Base-by-base conservation (phyloP, 1,140 invertebrate species). In the Bilobella aurantiaca region DNA sequence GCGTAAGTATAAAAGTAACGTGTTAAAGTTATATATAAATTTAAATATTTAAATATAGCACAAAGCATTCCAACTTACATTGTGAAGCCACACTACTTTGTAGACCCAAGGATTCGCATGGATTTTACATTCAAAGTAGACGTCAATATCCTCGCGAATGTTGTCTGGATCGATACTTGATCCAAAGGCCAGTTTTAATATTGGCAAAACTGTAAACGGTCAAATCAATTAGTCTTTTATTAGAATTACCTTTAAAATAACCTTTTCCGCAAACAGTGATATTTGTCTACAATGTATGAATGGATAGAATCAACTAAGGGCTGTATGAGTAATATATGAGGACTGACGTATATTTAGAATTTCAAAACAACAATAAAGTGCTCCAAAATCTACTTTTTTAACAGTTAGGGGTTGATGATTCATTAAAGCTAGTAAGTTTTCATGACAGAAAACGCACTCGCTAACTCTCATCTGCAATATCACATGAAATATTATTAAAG, bases 71-170 rank as follows among this genome's bases (percentile, higher is more conserved):
- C 47, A 65, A 89, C 88, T 90, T 81, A 93, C 91, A 77, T 93
- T 91, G 78, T 93, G 91, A 75, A 89, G 89, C 90, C 90, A 93
- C 46, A 89, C 81, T 69, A 93, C 87, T 85, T 91, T 91, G 76
- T 91, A 90, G 73, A 88, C 86, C 53, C 81, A 80, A 5, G 90
- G 90, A 81, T 93, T 93, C 64, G 90, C 86, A 74, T 86, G 83
- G 65, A 93, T 86, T 75, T 87, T 86, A 78, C 91, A 93, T 77
- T 89, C 89, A 75, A 93, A 91, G 76, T 93, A 93, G 61, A 92
- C 90, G 78, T 93, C 89, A 75, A 5, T 42, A 8, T 87, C 89
- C 79, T 93, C 90, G 76, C 90, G 88, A 70, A 93, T 92, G 77
- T 91, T 87, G 71, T 88, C 84, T 0, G 89, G 88, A 80, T 91